phyloP scores from a whole-genome alignment of 2,113 vertebrate genomes.

The Gymnarchus niloticus region DNA sequence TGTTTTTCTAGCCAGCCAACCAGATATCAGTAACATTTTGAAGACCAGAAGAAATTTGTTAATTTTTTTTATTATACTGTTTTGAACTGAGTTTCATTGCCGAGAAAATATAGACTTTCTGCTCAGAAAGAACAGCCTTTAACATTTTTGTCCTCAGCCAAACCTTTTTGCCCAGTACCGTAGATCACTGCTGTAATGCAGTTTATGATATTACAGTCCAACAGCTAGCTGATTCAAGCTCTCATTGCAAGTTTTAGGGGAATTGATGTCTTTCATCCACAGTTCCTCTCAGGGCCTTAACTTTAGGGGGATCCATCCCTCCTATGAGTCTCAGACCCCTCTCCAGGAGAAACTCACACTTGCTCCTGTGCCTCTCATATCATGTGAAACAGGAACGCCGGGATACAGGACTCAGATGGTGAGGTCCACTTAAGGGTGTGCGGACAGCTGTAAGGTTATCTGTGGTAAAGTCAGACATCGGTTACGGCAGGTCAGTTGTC shows the following conservation, averaged over 20 bases:
- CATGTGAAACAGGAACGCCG: not conserved
- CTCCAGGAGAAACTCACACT: not conserved
- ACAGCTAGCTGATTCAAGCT: not conserved
- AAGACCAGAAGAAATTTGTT: no score
- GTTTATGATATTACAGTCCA: not conserved
- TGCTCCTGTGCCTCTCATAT: not conserved
- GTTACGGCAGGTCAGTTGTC: not conserved
- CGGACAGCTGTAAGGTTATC: not conserved
- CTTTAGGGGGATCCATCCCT: not conserved
- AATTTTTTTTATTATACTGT: no score
- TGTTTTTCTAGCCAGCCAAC: no score
- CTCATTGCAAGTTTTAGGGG: not conserved
- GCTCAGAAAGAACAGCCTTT: no score
- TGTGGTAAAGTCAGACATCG: not conserved
- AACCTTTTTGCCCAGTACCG: no score
- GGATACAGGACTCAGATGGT: not conserved
- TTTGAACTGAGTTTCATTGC: no score
- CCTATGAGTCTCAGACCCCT: not conserved
- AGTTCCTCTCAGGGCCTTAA: not conserved
- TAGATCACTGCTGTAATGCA: not conserved
- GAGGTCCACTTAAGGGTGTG: not conserved
- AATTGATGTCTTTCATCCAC: not conserved
- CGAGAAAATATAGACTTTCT: no score
- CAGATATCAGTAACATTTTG: no score
- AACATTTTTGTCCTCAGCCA: no score